Percentiles rank a stretch among this genome's conserved stretches.
Evolutionary conservation across 2,113 vertebrate genomes (phyloP).

Genomic region (Ia io): DNA sequence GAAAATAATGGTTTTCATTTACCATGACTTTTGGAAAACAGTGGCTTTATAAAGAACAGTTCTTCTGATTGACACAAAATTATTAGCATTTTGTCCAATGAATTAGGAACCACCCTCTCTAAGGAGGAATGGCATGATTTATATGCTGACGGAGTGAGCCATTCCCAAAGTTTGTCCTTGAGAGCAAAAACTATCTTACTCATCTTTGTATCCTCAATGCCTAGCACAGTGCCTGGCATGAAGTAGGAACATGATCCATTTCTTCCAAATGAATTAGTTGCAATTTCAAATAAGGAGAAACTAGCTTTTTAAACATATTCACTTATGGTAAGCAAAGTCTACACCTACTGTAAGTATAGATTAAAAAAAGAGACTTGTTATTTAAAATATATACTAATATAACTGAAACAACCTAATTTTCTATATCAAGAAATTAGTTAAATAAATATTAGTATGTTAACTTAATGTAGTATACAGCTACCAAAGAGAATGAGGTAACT

Average conservation of each 20-base stretch:
- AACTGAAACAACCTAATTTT: not conserved
- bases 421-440: not conserved
- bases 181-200: not conserved
- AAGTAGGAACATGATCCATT: not conserved
- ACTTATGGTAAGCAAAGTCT: not conserved
- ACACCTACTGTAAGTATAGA: not conserved
- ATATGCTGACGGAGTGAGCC: not conserved
- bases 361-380: not conserved
- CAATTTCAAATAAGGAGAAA: not conserved
- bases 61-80: not conserved
- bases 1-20: not conserved
- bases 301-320: not conserved
- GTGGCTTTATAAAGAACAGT: not conserved
- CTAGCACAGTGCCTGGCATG: not conserved
- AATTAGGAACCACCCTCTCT: not conserved
- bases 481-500: not conserved
- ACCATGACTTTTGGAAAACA: not conserved
- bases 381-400: conserved; percentile 15
- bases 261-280: conserved; percentile 3
- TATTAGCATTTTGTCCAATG: not conserved
- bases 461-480: not conserved
- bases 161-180: not conserved
- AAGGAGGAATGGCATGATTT: not conserved
- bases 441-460: not conserved
- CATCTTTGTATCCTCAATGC: not conserved